Evolutionary conservation across 1,140 invertebrate genomes (phyloP).

Genomic region (Aphaenogaster ashmeadi): DNA sequence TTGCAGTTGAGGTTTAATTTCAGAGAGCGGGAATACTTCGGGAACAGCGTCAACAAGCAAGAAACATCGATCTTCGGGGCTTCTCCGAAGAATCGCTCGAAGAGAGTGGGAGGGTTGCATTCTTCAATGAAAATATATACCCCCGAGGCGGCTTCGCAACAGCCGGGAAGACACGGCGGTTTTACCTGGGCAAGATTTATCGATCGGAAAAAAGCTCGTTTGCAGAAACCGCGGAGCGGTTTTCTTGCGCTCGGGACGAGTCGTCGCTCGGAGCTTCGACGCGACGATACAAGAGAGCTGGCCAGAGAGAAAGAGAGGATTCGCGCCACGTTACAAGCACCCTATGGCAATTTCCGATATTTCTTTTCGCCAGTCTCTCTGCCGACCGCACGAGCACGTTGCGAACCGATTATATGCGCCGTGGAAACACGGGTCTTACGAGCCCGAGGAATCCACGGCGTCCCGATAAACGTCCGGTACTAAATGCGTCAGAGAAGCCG

Average conservation of each 20-base stretch:
- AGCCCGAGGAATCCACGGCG: slow-evolving; percentile 11
- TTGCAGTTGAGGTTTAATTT: slow-evolving; percentile 25
- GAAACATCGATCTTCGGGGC: slow-evolving; percentile 42
- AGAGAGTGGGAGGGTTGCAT: slow-evolving; percentile 31
- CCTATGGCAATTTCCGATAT: slow-evolving; percentile 66
- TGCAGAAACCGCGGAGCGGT: neutral
- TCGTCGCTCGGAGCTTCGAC: slow-evolving; percentile 47
- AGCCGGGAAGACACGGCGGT: slow-evolving; percentile 5
- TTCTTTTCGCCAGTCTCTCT: slow-evolving; percentile 30
- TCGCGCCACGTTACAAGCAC: slow-evolving; percentile 25
- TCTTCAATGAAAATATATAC: slow-evolving; percentile 43
- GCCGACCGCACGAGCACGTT: neutral
- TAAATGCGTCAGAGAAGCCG: neutral
- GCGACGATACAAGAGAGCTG: neutral
- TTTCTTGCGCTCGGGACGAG: slow-evolving; percentile 11
- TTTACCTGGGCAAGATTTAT: slow-evolving; percentile 39
- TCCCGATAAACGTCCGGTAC: neutral
- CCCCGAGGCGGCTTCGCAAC: slow-evolving; percentile 9
- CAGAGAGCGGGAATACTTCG: slow-evolving; percentile 29
- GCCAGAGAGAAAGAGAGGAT: neutral
- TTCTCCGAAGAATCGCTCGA: neutral
- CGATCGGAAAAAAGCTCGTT: slow-evolving; percentile 40
- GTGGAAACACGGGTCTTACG: slow-evolving; percentile 9
- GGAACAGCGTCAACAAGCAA: slow-evolving; percentile 20
- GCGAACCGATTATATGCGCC: slow-evolving; percentile 32